Base-by-base conservation (phyloP, 1,140 invertebrate species). In the Drosophila burlai region DNA sequence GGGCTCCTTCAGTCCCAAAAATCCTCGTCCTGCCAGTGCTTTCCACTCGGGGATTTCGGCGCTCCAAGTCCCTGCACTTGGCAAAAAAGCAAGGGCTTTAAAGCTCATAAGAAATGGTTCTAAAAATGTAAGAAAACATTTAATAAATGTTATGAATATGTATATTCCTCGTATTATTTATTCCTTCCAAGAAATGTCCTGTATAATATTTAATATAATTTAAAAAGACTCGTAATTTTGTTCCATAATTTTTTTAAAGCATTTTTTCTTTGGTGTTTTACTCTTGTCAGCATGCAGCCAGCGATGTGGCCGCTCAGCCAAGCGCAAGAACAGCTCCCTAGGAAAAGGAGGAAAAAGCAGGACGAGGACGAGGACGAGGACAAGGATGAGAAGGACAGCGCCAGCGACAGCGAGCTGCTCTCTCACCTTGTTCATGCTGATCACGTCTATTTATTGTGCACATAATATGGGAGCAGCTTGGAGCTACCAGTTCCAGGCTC, bases 401-500 rank as follows among this genome's bases (percentile, higher is more conserved):
- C 67, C 34, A 24, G 34, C 81, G 67, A 43, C 67, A 65, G 67
- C 76, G 68, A 74, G 54, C 54, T 65, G 65, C 81, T 80, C 47
- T 62, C 66, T 50, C 68, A 65, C 63, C 87, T 87, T 83, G 71
- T 62, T 77, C 83, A 92, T 92, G 87, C 91, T 91, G 91, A 92
- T 92, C 91, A 92, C 91, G 91, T 92, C 89, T 92, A 92, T 92
- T 92, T 92, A 92, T 92, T 92, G 91, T 92, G 89, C 87, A 92
- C 82, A 92, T 92, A 92, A 92, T 92, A 92, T 92, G 91, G 91
- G 91, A 90, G 87, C 91, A 83, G 67, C 77, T 60, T 26, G 45
- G 13, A 47, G 31, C 63, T 26, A 16, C 46, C 34, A 58, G 47
- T 45, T 68, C 13, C 31, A 42, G 24, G 54, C 46, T 40, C 38